Conservation (phyloP, 2,888 invertebrate genomes). For the Diaphora mendica region DNA sequence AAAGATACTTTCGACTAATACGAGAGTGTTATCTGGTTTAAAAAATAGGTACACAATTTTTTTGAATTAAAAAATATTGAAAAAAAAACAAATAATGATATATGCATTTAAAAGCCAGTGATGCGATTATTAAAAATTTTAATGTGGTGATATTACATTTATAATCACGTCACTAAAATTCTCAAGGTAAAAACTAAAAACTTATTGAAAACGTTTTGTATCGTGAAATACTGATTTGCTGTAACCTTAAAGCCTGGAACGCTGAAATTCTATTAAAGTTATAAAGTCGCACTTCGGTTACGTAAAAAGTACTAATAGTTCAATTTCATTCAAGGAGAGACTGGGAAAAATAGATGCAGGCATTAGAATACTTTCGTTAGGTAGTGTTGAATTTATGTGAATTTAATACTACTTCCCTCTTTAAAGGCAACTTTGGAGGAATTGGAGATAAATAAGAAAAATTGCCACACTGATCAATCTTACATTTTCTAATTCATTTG, state of each 20-base stretch:
- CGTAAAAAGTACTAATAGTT: background rate
- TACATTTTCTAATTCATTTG: background rate
- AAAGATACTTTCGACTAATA: slow-evolving; percentile 46
- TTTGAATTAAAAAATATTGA: background rate
- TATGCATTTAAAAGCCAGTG: background rate
- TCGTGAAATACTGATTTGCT: background rate
- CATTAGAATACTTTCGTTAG: background rate
- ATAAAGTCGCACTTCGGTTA: background rate
- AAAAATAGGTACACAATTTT: slow-evolving; percentile 15
- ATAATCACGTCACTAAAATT: background rate
- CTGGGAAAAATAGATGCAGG: background rate
- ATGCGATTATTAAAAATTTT: background rate
- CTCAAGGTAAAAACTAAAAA: background rate
- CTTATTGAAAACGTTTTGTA: background rate
- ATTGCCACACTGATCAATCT: background rate
- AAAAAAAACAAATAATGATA: background rate
- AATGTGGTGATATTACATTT: background rate
- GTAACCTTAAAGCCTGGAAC: accelerated
- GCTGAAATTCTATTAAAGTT: background rate
- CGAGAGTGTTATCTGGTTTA: slow-evolving; percentile 37
- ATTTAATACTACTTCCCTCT: background rate
- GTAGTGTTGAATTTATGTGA: background rate
- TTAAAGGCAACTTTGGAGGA: background rate
- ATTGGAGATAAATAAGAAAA: background rate
- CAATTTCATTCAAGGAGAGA: background rate